phyloP scores from a whole-genome alignment of 2,113 vertebrate species.

The Alethe diademata region DNA sequence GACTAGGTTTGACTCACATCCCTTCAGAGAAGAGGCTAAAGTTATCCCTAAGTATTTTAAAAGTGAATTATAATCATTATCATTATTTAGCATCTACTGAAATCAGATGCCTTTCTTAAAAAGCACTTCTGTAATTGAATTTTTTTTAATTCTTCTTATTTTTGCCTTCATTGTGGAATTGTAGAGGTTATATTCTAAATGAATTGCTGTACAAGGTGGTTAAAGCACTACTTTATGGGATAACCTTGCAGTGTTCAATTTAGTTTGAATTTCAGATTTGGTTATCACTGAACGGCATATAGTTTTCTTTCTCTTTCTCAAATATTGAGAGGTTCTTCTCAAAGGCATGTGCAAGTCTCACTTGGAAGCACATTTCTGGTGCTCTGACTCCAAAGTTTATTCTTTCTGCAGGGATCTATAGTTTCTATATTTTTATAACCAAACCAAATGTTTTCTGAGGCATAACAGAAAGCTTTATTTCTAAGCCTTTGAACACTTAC shows the following conservation, averaged over 20 bases:
- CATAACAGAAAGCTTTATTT: neutral
- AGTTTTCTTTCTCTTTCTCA: neutral
- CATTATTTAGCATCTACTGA: neutral
- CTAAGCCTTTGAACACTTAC: neutral
- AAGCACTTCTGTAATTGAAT: neutral
- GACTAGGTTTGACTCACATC: neutral
- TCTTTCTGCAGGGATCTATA: neutral
- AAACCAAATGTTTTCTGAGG: conserved; percentile 19
- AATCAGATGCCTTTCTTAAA: neutral
- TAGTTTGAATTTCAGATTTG: neutral
- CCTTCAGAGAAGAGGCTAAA: neutral
- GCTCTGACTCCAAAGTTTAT: neutral
- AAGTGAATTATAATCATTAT: neutral
- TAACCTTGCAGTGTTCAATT: neutral
- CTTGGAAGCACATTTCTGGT: neutral
- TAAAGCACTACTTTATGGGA: neutral
- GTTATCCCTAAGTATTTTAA: neutral
- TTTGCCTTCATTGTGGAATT: neutral
- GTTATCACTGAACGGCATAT: neutral
- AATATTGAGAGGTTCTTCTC: neutral
- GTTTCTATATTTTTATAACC: neutral
- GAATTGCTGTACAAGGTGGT: neutral
- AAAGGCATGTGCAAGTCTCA: neutral
- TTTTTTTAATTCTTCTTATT: neutral
- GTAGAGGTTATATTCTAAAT: neutral